These are phyloP conservation scores for Fistularia tabacaria DNA, from an alignment of 2,797 vertebrate species.

Conservation along the genomic window DNA sequence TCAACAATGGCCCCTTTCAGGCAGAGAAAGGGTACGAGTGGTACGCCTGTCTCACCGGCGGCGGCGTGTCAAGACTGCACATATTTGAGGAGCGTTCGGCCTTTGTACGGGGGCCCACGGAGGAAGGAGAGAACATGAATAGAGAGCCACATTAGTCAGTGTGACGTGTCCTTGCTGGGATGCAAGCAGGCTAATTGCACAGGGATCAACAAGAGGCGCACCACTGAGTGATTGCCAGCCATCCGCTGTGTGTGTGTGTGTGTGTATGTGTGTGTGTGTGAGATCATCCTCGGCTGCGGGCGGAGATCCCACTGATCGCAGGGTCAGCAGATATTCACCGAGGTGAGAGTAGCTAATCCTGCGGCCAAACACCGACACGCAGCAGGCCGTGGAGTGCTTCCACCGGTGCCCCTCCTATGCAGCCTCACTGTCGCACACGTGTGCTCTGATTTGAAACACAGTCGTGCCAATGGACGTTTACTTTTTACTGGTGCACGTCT, in stretches of 20 bases:
- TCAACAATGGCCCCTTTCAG: conserved; percentile 59
- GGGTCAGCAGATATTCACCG: too few relatives aligned
- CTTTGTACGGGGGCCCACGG: too few relatives aligned
- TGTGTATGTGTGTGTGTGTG: background rate
- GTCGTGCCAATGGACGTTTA: too few relatives aligned
- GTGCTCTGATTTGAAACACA: too few relatives aligned
- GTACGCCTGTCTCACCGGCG: conserved; percentile 63
- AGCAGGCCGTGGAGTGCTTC: too few relatives aligned
- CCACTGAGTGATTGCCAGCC: conserved; percentile 52
- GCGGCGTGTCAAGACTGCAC: conserved; percentile 54
- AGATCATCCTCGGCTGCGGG: too few relatives aligned
- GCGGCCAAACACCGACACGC: too few relatives aligned
- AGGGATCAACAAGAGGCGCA: conserved; percentile 59
- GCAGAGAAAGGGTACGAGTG: conserved; percentile 68
- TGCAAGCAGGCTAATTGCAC: conserved; percentile 70
- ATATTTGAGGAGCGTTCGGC: conserved; percentile 17
- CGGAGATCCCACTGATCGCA: too few relatives aligned
- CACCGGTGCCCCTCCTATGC: too few relatives aligned
- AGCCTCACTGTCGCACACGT: too few relatives aligned
- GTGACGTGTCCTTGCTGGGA: conserved; percentile 54
- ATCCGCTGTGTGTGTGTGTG: conserved; percentile 4
- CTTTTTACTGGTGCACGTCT: too few relatives aligned
- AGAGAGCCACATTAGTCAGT: conserved; percentile 52
- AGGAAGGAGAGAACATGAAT: conserved; percentile 45
- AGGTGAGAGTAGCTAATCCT: too few relatives aligned